phyloP scores from a whole-genome alignment of 1,140 invertebrate genomes.

The Drosophila hydei region DNA sequence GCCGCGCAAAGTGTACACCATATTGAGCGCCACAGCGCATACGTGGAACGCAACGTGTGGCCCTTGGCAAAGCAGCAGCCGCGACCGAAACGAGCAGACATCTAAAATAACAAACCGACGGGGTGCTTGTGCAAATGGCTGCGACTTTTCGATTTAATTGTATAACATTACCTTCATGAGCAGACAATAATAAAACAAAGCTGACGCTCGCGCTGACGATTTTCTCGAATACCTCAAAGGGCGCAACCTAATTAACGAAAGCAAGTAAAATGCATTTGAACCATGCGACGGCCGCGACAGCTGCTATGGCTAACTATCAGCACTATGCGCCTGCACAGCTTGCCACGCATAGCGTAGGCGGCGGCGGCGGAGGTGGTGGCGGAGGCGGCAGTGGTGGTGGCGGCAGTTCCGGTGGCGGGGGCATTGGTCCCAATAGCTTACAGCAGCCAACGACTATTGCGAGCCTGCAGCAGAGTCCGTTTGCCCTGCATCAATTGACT shows the following conservation, averaged over 20 bases:
- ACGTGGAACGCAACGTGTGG: constrained; percentile 71
- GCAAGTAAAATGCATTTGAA: constrained; percentile 74
- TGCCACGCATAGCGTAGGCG: constrained; percentile 63
- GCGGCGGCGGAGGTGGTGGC: constrained; percentile 50
- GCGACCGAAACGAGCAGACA: constrained; percentile 61
- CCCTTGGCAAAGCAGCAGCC: constrained; percentile 57
- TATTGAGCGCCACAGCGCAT: constrained; percentile 49
- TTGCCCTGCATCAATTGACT: constrained; percentile 76
- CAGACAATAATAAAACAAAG: constrained; percentile 65
- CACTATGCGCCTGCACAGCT: constrained; percentile 77
- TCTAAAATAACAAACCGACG: constrained; percentile 75
- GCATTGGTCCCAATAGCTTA: constrained; percentile 42
- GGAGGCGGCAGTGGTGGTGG: constrained; percentile 47
- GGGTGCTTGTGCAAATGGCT: constrained; percentile 64
- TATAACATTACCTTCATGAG: constrained; percentile 68
- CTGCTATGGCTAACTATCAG: constrained; percentile 81
- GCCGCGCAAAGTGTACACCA: constrained; percentile 45
- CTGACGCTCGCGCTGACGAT: constrained; percentile 28
- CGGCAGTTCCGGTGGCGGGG: constrained; percentile 38
- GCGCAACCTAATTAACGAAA: constrained; percentile 36
- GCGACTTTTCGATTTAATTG: constrained; percentile 59
- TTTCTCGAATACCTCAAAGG: constrained; percentile 74
- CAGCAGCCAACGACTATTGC: constrained; percentile 75
- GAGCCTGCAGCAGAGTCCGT: constrained; percentile 71
- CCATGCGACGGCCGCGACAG: constrained; percentile 77